A percentile compares a stretch with the other conserved stretches of the same genome.
Conservation (phyloP, 2,797 vertebrate species). For the Coilia nasus region DNA sequence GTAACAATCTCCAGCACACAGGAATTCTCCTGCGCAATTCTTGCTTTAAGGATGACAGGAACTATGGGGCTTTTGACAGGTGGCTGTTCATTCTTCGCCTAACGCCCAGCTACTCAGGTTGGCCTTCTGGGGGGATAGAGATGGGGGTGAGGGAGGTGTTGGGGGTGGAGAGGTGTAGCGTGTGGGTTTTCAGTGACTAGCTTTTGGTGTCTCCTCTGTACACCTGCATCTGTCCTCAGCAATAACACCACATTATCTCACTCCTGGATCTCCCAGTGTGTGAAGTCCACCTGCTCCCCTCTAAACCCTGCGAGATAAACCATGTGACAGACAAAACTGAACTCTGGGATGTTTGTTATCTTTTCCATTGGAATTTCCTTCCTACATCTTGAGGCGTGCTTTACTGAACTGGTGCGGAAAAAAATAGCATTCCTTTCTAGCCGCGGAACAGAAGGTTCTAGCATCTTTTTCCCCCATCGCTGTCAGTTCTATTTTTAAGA, state of each 20-base stretch:
- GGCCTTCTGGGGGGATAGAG: conserved; percentile 40
- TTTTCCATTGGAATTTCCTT: conserved; percentile 75
- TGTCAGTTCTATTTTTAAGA: conserved; percentile 36
- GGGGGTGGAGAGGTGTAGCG: background rate
- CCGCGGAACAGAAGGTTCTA: conserved; percentile 57
- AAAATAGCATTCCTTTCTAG: conserved; percentile 52
- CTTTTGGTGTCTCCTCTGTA: conserved; percentile 16
- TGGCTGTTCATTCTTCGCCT: background rate
- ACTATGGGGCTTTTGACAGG: background rate
- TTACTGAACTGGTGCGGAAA: conserved; percentile 58
- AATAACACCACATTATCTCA: conserved; percentile 4
- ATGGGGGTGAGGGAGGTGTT: conserved; percentile 23
- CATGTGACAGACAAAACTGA: conserved; percentile 64
- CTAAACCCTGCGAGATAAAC: conserved; percentile 25
- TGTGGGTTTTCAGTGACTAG: conserved; percentile 49
- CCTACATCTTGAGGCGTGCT: conserved; percentile 67
- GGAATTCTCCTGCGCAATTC: background rate
- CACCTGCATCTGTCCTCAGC: conserved; percentile 38
- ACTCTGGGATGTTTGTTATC: conserved; percentile 70
- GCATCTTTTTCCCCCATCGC: conserved; percentile 53
- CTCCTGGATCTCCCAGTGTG: conserved; percentile 38
- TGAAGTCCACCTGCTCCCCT: conserved; percentile 74
- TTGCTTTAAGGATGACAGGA: background rate
- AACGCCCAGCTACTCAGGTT: conserved; percentile 9
- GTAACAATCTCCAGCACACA: background rate